phyloP scores from a whole-genome alignment of 2,888 invertebrate genomes.

The Eretmocerus hayati region DNA sequence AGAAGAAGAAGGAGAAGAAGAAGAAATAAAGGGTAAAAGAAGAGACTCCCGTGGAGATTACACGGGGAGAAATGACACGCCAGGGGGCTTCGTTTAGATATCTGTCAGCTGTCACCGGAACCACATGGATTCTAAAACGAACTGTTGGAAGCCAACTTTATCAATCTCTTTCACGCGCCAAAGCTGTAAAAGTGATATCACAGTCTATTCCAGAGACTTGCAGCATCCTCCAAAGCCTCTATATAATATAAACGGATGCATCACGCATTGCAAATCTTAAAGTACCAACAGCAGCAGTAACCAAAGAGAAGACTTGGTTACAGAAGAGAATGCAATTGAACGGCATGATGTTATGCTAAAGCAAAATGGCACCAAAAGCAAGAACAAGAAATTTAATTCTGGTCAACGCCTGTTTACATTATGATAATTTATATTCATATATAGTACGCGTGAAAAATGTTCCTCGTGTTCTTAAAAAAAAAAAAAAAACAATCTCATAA shows the following conservation, averaged over 20 bases:
- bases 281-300: too few relatives aligned
- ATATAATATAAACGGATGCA: too few relatives aligned
- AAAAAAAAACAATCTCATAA: constrained; percentile 18
- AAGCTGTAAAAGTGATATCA: constrained; percentile 12
- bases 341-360: too few relatives aligned
- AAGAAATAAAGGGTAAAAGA: not conserved
- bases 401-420: constrained; percentile 23
- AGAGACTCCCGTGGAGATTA: constrained; percentile 3
- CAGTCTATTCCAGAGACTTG: too few relatives aligned
- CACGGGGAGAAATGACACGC: constrained; percentile 10
- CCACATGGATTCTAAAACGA: not conserved
- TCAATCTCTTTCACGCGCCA: constrained; percentile 14
- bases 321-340: too few relatives aligned
- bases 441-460: too few relatives aligned
- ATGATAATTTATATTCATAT: constrained; percentile 25
- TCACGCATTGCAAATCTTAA: too few relatives aligned
- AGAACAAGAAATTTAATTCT: too few relatives aligned
- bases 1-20: not conserved
- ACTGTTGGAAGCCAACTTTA: constrained; percentile 8
- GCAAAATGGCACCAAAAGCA: too few relatives aligned
- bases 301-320: too few relatives aligned
- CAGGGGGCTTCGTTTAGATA: not conserved
- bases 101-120: constrained; percentile 19
- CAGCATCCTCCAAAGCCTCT: too few relatives aligned
- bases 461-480: too few relatives aligned